phyloP scores from a whole-genome alignment of 2,113 vertebrate species.

The Nestor notabilis region DNA sequence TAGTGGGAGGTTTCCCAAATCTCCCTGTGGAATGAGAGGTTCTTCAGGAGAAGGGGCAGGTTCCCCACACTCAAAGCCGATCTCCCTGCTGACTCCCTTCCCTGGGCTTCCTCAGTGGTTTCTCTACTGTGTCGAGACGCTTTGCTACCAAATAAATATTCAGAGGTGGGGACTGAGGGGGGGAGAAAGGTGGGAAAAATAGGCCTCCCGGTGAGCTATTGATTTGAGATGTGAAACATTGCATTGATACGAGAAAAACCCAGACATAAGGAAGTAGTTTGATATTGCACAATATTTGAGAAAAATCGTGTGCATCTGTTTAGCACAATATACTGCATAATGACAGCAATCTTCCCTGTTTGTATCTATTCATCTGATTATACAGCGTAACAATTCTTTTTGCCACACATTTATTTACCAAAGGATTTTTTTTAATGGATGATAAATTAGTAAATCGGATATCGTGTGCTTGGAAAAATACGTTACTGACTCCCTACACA shows the following conservation, averaged over 20 bases:
- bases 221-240: conserved; percentile 74
- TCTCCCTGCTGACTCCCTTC: conserved; percentile 77
- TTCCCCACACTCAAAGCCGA: conserved; percentile 80
- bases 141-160: conserved; percentile 84
- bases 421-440: conserved; percentile 74
- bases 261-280: conserved; percentile 72
- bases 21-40: conserved; percentile 78
- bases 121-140: conserved; percentile 79
- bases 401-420: conserved; percentile 78
- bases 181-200: conserved; percentile 1
- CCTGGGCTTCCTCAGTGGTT: conserved; percentile 77
- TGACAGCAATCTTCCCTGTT: conserved; percentile 82
- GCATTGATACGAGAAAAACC: conserved; percentile 76
- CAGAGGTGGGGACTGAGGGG: conserved; percentile 42
- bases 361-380: conserved; percentile 81
- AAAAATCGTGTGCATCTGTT: conserved; percentile 77
- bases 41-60: conserved; percentile 74
- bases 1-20: conserved; percentile 83
- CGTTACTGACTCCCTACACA: conserved; percentile 58
- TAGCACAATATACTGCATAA: conserved; percentile 79
- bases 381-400: conserved; percentile 77
- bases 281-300: conserved; percentile 71
- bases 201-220: conserved; percentile 68
- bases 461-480: conserved; percentile 69
- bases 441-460: conserved; percentile 81